Evolutionary conservation across 2,888 invertebrate genomes (phyloP).

Genomic region (Platycheirus rosarum): DNA sequence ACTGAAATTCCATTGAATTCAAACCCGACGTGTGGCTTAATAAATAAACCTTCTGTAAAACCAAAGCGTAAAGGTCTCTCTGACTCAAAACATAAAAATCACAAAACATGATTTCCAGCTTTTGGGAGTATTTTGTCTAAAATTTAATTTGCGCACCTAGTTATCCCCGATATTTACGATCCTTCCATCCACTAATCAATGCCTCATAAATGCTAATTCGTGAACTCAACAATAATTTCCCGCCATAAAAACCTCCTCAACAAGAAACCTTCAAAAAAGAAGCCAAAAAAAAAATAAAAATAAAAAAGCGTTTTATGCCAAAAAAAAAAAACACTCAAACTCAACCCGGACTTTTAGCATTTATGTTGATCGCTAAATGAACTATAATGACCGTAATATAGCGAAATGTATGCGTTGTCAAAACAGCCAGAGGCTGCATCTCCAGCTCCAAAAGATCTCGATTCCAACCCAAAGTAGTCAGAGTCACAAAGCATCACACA

Average conservation of each 20-base stretch:
- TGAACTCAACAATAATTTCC: constrained; percentile 59
- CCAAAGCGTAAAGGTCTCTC: not conserved
- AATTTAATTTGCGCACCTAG: constrained; percentile 68
- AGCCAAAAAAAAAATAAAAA: constrained; percentile 7
- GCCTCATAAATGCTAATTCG: constrained; percentile 71
- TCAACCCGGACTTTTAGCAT: constrained; percentile 58
- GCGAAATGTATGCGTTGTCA: constrained; percentile 74
- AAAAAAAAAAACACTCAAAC: constrained; percentile 39
- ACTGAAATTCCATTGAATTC: not conserved
- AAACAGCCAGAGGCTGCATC: constrained; percentile 72
- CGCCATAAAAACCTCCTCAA: constrained; percentile 12
- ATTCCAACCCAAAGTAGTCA: constrained; percentile 51
- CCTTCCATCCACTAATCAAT: constrained; percentile 60
- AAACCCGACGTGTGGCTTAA: too few relatives aligned
- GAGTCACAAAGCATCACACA: constrained; percentile 26
- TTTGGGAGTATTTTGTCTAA: constrained; percentile 10
- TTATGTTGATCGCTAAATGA: constrained; percentile 73
- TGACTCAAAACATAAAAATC: not conserved
- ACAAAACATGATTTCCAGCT: constrained; percentile 3
- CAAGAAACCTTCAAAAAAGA: too few relatives aligned
- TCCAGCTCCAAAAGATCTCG: constrained; percentile 60
- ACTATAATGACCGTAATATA: constrained; percentile 74
- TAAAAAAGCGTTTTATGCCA: constrained; percentile 26
- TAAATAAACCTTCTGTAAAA: not conserved
- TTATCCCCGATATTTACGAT: constrained; percentile 67